phyloP scores from a whole-genome alignment of 2,797 vertebrate species.

The Dermochelys coriacea region DNA sequence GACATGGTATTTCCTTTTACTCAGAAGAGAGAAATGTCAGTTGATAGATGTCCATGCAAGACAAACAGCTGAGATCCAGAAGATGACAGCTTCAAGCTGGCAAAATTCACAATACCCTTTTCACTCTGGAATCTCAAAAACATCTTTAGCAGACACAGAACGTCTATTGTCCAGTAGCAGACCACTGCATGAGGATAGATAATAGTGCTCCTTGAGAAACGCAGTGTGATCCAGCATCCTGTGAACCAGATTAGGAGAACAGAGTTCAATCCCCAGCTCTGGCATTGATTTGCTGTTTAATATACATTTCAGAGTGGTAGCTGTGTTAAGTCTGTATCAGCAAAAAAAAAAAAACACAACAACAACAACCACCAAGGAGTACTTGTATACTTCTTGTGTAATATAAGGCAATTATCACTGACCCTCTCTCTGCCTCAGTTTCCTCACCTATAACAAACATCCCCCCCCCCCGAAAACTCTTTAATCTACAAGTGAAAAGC shows the following conservation, averaged over 20 bases:
- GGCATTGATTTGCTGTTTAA: not conserved
- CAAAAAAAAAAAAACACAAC: no score
- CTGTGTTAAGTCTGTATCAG: no score
- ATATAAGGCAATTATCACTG: rapidly evolving
- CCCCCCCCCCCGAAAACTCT: not conserved
- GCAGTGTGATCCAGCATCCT: not conserved
- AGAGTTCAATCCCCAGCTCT: not conserved
- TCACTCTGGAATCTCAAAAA: not conserved
- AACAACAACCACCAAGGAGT: no score
- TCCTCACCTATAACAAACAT: not conserved
- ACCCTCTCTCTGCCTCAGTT: not conserved
- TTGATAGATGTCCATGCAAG: conserved; percentile 26
- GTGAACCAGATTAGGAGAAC: not conserved
- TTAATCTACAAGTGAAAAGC: not conserved
- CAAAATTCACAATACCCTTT: not conserved
- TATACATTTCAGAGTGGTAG: no score
- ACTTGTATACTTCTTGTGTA: not conserved
- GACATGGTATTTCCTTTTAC: conserved; percentile 58
- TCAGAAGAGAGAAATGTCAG: conserved; percentile 48
- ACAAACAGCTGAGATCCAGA: conserved; percentile 39
- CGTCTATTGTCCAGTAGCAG: not conserved
- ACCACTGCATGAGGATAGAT: not conserved
- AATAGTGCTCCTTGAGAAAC: not conserved
- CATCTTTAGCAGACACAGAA: not conserved
- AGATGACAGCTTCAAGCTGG: conserved; percentile 9